Evolutionary conservation across 2,113 vertebrate genomes (phyloP).

Genomic region (Lutjanus erythropterus): DNA sequence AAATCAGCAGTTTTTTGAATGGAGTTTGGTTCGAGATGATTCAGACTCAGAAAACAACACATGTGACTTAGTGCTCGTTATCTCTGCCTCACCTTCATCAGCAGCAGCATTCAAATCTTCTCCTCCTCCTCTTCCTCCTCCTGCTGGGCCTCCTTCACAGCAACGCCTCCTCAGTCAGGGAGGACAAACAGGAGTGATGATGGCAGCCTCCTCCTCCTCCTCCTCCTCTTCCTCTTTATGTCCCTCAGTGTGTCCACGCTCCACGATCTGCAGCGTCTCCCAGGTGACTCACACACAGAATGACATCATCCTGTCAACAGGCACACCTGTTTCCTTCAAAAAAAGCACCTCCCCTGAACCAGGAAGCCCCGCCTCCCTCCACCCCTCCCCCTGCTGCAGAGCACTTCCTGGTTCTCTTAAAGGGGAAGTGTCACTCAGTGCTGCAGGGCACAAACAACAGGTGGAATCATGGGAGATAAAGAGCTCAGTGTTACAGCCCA

Average conservation of each 20-base stretch:
- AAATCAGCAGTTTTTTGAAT: background rate
- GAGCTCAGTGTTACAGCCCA: background rate
- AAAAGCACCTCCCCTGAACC: constrained; percentile 68
- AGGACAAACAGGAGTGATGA: constrained; percentile 19
- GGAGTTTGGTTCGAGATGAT: constrained; percentile 27
- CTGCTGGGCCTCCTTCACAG: constrained; percentile 16
- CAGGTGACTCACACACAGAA: constrained; percentile 83
- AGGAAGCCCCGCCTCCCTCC: constrained; percentile 35
- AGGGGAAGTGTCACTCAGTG: constrained; percentile 50
- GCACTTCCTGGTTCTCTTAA: constrained; percentile 78
- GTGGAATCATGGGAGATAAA: background rate
- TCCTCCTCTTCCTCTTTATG: constrained; percentile 13
- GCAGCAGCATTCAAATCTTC: constrained; percentile 14
- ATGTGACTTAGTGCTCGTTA: background rate
- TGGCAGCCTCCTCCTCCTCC: constrained; percentile 23
- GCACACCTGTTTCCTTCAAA: constrained; percentile 85
- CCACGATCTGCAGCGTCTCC: constrained; percentile 52
- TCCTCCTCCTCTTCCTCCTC: constrained; percentile 29
- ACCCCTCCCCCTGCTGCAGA: background rate
- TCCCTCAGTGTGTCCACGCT: background rate
- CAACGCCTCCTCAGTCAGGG: constrained; percentile 18
- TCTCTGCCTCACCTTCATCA: constrained; percentile 52
- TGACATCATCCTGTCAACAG: constrained; percentile 84
- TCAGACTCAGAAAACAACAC: background rate
- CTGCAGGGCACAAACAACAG: constrained; percentile 18